phyloP scores from a whole-genome alignment of 2,888 invertebrate genomes.

The Macrophya annulata region DNA sequence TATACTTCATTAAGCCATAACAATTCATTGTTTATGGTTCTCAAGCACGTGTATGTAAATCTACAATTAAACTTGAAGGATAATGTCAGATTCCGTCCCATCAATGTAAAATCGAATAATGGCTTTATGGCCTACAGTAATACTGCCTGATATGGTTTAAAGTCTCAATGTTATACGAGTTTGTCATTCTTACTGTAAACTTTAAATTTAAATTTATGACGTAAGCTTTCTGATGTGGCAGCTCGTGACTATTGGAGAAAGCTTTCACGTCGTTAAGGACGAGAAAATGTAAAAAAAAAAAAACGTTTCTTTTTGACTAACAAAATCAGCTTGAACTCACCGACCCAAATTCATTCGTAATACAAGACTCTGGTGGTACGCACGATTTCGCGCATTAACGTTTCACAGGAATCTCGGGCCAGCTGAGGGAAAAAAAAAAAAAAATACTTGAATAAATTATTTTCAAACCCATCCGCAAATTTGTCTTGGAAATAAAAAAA shows the following conservation, averaged over 20 bases:
- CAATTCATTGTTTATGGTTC: background rate
- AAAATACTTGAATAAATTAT: slow-evolving; percentile 21
- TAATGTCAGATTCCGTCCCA: slow-evolving; percentile 5
- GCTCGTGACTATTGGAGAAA: background rate
- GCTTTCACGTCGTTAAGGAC: background rate
- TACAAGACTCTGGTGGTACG: slow-evolving; percentile 10
- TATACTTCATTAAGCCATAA: background rate
- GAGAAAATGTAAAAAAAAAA: slow-evolving; percentile 16
- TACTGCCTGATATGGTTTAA: slow-evolving; percentile 7
- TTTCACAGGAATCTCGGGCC: background rate
- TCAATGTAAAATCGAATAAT: background rate
- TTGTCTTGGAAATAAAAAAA: background rate
- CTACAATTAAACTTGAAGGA: slow-evolving; percentile 23
- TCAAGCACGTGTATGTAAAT: background rate
- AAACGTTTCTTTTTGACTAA: slow-evolving; percentile 14
- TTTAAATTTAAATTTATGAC: background rate
- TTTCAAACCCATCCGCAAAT: background rate
- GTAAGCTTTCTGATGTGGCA: background rate
- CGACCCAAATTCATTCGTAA: slow-evolving; percentile 19
- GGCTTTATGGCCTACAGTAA: background rate
- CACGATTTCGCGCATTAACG: slow-evolving; percentile 25
- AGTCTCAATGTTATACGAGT: background rate
- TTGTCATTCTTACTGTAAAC: background rate
- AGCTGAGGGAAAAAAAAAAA: slow-evolving; percentile 1
- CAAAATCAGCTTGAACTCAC: background rate